Evolutionary conservation across 2,888 invertebrate species (phyloP).

Genomic region (Pammene fasciana): DNA sequence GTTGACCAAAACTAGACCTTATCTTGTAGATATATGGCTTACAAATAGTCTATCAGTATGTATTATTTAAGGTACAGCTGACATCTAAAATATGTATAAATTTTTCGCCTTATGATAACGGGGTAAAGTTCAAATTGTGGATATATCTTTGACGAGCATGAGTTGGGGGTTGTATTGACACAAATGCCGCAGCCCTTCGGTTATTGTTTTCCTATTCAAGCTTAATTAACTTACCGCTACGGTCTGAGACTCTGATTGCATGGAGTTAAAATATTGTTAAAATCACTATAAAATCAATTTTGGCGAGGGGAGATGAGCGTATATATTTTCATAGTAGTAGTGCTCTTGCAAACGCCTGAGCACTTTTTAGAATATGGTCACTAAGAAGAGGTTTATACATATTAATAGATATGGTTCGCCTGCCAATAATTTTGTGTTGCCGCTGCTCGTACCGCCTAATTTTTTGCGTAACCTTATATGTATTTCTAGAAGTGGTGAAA

Average conservation of each 20-base stretch:
- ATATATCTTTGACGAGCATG: not conserved
- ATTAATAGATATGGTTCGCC: no score
- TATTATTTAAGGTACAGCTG: not conserved
- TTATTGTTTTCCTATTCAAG: constrained; percentile 44
- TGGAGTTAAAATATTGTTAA: not conserved
- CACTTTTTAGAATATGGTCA: no score
- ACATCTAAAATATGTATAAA: not conserved
- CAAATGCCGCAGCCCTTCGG: constrained; percentile 45
- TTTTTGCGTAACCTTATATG: no score
- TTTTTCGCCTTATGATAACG: not conserved
- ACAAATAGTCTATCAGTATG: not conserved
- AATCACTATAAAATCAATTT: not conserved
- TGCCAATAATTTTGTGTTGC: no score
- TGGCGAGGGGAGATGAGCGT: not conserved
- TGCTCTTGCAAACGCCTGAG: no score
- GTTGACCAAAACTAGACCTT: not conserved
- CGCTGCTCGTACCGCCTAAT: no score
- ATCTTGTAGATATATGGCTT: not conserved
- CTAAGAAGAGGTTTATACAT: no score
- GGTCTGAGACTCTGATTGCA: constrained; percentile 15
- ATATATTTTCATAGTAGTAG: no score
- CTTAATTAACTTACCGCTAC: constrained; percentile 44
- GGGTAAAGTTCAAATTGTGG: not conserved
- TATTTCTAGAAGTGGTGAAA: no score
- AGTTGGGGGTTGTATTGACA: constrained; percentile 42